These are phyloP conservation scores for Acanthis flammea DNA, from an alignment of 2,797 vertebrate genomes.

Conservation along the genomic window DNA sequence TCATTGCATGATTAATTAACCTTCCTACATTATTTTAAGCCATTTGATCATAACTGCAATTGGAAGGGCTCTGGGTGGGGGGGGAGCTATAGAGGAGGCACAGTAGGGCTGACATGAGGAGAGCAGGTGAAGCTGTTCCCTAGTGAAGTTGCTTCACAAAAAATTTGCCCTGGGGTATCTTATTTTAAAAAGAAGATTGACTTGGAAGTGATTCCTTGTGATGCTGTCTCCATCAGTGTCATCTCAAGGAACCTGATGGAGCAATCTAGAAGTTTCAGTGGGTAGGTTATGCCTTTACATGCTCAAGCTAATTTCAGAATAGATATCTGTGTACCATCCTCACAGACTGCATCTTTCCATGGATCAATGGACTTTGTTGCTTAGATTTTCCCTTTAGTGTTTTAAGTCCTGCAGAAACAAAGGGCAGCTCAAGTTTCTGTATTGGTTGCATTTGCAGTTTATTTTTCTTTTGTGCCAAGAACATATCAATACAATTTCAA, in stretches of 20 bases:
- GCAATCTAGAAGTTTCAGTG: not conserved
- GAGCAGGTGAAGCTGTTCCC: not conserved
- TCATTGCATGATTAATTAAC: not conserved
- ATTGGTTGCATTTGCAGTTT: conserved; percentile 31
- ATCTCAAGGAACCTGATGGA: not conserved
- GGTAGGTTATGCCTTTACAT: not conserved
- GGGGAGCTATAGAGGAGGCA: not conserved
- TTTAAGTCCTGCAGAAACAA: conserved; percentile 37
- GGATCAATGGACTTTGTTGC: conserved; percentile 32
- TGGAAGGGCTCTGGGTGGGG: not conserved
- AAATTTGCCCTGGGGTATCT: not conserved
- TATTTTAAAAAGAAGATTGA: not conserved
- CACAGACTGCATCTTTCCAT: not conserved
- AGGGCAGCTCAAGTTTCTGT: conserved; percentile 23
- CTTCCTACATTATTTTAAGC: not conserved
- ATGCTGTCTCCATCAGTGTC: not conserved
- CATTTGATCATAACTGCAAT: not conserved
- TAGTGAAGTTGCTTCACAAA: not conserved
- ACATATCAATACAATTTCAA: conserved; percentile 44
- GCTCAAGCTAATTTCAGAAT: not conserved
- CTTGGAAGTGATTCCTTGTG: not conserved
- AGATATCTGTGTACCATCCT: not conserved
- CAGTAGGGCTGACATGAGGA: not conserved
- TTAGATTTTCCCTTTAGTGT: not conserved
- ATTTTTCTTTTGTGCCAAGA: conserved; percentile 23